Evolutionary conservation across 35 echinoderm and acorn worm species (phyloP).

Genomic region (Strongylocentrotus purpuratus): DNA sequence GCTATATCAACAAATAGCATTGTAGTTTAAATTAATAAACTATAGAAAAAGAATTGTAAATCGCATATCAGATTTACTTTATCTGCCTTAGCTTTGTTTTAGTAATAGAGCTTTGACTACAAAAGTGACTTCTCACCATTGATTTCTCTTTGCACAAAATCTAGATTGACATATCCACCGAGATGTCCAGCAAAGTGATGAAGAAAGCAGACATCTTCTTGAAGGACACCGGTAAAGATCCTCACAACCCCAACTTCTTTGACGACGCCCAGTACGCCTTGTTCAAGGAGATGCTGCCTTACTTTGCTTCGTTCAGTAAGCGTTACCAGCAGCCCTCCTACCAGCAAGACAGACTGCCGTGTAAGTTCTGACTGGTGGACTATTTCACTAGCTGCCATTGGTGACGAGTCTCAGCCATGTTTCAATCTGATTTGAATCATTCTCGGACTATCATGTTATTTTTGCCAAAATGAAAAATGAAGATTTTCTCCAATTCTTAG

Average conservation of each 20-base stretch:
- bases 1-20: no score
- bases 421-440: no score
- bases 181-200: slow-evolving; percentile 68
- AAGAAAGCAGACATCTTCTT: slow-evolving; percentile 77
- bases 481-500: no score
- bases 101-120: no score
- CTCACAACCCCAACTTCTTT: slow-evolving; percentile 84
- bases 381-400: no score
- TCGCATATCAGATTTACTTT: no score
- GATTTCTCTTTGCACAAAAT: background rate
- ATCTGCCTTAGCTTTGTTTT: no score
- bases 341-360: slow-evolving; percentile 68
- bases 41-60: no score
- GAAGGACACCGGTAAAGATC: slow-evolving; percentile 88
- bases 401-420: no score
- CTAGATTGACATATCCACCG: slow-evolving; percentile 85
- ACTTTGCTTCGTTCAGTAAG: slow-evolving; percentile 85
- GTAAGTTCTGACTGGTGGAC: slow-evolving; percentile 54
- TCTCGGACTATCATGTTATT: no score
- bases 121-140: background rate
- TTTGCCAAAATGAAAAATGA: no score
- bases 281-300: slow-evolving; percentile 94
- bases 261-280: slow-evolving; percentile 88
- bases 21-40: no score
- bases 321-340: slow-evolving; percentile 59